Percentiles rank a stretch among this genome's conserved stretches.
Conservation (phyloP, 2,888 invertebrate species). For the Oligia strigilis region DNA sequence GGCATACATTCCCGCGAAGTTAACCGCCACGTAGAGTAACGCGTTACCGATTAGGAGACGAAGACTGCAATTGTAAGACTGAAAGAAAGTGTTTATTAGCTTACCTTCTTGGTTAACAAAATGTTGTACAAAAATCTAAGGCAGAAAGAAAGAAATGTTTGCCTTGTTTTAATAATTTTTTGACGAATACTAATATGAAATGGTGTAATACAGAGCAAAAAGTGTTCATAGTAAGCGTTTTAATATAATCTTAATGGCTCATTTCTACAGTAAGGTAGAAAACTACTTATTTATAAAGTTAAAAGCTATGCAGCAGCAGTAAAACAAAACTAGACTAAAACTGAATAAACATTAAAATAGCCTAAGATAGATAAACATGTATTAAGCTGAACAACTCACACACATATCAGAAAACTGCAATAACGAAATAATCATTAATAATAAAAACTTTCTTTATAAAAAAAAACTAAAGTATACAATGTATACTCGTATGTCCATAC, state of each 20-base stretch:
- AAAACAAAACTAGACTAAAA: constrained; percentile 1
- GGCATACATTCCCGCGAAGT: constrained; percentile 98
- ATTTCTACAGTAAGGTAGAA: neutral
- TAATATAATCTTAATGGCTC: neutral
- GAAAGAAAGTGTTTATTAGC: constrained; percentile 36
- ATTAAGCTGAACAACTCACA: constrained; percentile 60
- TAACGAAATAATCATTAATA: constrained; percentile 54
- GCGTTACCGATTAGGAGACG: constrained; percentile 94
- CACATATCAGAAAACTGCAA: constrained; percentile 63
- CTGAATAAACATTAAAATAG: constrained; percentile 6
- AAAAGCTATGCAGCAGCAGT: constrained; percentile 11
- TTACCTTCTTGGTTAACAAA: neutral
- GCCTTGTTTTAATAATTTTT: neutral
- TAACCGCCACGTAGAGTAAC: constrained; percentile 95
- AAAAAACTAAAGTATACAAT: no score
- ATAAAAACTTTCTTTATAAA: neutral
- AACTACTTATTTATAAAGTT: neutral
- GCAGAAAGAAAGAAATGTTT: neutral
- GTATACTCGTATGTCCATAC: neutral
- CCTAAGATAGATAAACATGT: constrained; percentile 19
- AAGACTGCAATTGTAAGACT: constrained; percentile 90
- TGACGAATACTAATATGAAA: neutral
- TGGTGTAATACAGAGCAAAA: constrained; percentile 1
- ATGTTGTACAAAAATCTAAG: no score
- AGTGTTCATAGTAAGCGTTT: neutral